These are phyloP conservation scores for Aramus guarauna DNA, from an alignment of 2,113 vertebrate genomes.

Conservation along the genomic window DNA sequence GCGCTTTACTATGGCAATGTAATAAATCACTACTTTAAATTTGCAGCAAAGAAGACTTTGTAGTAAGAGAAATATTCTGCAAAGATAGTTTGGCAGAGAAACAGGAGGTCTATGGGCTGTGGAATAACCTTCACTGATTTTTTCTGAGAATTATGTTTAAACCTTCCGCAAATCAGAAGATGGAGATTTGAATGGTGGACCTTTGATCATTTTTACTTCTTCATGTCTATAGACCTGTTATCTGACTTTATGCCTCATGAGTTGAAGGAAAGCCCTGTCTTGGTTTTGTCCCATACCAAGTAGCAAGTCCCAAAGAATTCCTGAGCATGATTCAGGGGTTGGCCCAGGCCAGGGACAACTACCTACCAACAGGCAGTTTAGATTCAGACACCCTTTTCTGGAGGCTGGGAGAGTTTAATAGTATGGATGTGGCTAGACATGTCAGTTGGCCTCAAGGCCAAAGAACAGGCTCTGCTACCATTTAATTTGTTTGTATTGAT, in stretches of 20 bases:
- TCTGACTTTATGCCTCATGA: neutral
- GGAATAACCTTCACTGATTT: neutral
- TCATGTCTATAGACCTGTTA: neutral
- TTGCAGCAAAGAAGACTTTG: neutral
- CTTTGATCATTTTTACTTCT: neutral
- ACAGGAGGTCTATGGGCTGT: neutral
- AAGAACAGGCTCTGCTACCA: slow-evolving; percentile 8
- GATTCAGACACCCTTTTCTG: neutral
- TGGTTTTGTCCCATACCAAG: neutral
- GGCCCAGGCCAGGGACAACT: neutral
- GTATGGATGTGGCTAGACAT: neutral
- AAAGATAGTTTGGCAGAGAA: neutral
- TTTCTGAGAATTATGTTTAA: neutral
- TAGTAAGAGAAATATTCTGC: neutral
- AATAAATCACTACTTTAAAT: neutral
- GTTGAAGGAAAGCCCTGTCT: neutral
- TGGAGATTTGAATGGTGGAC: too few species aligned
- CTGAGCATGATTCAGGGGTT: neutral
- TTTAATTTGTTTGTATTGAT: slow-evolving; percentile 19
- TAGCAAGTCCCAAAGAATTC: neutral
- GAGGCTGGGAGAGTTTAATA: neutral
- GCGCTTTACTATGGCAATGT: neutral
- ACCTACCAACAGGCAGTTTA: neutral
- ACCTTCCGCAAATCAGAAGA: neutral
- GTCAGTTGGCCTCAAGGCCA: neutral